Evolutionary conservation across 2,888 invertebrate species (phyloP).

Genomic region (Gymnocheta viridis): DNA sequence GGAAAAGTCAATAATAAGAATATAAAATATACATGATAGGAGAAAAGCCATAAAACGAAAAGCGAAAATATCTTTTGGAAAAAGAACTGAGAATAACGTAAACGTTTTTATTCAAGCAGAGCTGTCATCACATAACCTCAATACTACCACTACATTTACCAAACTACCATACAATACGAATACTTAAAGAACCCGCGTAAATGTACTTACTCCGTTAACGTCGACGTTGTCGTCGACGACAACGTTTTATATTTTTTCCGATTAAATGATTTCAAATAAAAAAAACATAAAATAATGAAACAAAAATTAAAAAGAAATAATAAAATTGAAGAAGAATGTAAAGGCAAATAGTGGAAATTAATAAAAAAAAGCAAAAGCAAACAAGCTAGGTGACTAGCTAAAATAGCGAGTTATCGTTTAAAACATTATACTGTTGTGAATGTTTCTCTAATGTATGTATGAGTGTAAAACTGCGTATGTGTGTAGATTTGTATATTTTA

Average conservation of each 20-base stretch:
- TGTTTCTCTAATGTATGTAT: conserved; percentile 12
- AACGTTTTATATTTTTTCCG: conserved; percentile 6
- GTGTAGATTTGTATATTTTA: conserved; percentile 39
- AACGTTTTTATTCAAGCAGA: conserved; percentile 54
- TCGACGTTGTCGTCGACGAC: conserved; percentile 20
- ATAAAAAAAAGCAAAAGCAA: conserved; percentile 41
- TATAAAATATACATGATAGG: conserved; percentile 50
- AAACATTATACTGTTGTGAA: conserved; percentile 34
- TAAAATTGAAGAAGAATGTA: conserved; percentile 46
- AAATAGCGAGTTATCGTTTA: conserved; percentile 44
- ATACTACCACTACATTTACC: conserved; percentile 43
- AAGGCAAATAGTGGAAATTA: conserved; percentile 63
- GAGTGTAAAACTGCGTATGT: conserved; percentile 24
- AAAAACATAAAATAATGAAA: conserved; percentile 51
- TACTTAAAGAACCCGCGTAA: conserved; percentile 63
- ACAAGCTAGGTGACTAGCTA: conserved; percentile 48
- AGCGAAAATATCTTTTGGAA: conserved; percentile 54
- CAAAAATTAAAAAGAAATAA: conserved; percentile 56
- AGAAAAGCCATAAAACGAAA: conserved; percentile 67
- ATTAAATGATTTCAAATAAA: conserved; percentile 29
- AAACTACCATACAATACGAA: conserved; percentile 22
- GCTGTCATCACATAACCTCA: conserved; percentile 62
- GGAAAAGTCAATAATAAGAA: conserved; percentile 68
- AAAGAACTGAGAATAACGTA: conserved; percentile 46
- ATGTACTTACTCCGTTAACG: conserved; percentile 39